Conservation (phyloP, 2,113 vertebrate genomes). For the Hemicordylus capensis region DNA sequence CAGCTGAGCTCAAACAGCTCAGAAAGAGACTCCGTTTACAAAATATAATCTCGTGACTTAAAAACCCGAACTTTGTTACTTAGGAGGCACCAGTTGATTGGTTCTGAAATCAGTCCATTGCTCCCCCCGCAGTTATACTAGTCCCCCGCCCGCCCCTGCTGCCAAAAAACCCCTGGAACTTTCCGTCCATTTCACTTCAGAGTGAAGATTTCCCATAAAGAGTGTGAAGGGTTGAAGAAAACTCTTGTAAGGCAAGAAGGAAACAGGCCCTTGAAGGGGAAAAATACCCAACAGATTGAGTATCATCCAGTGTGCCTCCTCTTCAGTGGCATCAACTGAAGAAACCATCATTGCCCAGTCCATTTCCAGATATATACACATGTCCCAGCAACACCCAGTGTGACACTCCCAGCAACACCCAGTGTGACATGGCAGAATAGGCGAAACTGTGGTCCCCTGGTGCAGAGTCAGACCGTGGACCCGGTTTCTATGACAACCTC, state of each 20-base stretch:
- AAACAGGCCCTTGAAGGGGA: background rate
- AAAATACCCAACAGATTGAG: background rate
- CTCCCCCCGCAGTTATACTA: background rate
- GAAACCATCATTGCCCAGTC: background rate
- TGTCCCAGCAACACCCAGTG: background rate
- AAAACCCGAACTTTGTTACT: background rate
- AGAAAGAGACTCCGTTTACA: conserved; percentile 1
- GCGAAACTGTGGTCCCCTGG: background rate
- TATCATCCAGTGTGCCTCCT: background rate
- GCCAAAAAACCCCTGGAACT: background rate
- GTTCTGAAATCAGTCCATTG: background rate
- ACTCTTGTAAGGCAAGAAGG: conserved; percentile 36
- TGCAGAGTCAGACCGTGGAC: background rate
- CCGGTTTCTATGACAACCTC: conserved; percentile 48
- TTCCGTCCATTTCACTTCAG: background rate
- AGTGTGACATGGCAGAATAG: background rate
- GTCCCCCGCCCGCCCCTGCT: rapidly evolving
- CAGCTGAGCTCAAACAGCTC: background rate
- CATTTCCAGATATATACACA: background rate
- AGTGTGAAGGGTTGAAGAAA: background rate
- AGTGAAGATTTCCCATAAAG: background rate
- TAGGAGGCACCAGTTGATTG: background rate
- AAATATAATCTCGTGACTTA: conserved; percentile 1
- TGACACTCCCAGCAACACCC: background rate
- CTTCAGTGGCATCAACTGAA: background rate